These are phyloP conservation scores for Aphelocoma coerulescens DNA, from an alignment of 2,113 vertebrate species.

Conservation along the genomic window DNA sequence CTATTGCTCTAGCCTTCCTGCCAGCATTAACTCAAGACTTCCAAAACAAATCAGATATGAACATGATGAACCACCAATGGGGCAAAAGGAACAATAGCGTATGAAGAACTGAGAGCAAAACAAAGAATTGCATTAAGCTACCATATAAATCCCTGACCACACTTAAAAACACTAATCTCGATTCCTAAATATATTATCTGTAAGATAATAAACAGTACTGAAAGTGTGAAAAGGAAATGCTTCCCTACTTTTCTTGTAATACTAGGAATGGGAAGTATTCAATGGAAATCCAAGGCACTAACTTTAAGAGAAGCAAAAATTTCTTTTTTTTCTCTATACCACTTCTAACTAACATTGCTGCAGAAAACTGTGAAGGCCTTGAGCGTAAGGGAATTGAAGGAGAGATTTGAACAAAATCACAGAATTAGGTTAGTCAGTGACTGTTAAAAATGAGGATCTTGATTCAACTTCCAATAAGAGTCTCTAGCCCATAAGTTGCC, in stretches of 20 bases:
- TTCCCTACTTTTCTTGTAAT: neutral
- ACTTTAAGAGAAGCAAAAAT: neutral
- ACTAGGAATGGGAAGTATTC: neutral
- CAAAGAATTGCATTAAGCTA: neutral
- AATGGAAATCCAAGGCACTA: neutral
- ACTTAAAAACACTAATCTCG: neutral
- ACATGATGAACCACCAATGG: rapidly evolving
- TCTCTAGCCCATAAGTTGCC: neutral
- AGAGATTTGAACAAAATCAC: neutral
- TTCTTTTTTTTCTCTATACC: neutral
- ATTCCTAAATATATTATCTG: neutral
- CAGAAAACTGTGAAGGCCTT: neutral
- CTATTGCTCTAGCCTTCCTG: neutral
- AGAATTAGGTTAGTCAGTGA: neutral
- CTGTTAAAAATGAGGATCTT: neutral
- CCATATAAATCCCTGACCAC: neutral
- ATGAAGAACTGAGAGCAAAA: neutral
- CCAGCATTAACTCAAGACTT: neutral
- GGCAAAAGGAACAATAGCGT: neutral
- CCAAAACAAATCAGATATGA: neutral
- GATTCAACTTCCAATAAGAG: neutral
- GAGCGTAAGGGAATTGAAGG: neutral
- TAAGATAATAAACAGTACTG: neutral
- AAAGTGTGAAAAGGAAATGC: neutral
- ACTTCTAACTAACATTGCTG: neutral